A percentile compares a stretch with the other conserved stretches of the same genome.
phyloP scores from a whole-genome alignment of 2,888 invertebrate species.

The Chaetoderma sp. region DNA sequence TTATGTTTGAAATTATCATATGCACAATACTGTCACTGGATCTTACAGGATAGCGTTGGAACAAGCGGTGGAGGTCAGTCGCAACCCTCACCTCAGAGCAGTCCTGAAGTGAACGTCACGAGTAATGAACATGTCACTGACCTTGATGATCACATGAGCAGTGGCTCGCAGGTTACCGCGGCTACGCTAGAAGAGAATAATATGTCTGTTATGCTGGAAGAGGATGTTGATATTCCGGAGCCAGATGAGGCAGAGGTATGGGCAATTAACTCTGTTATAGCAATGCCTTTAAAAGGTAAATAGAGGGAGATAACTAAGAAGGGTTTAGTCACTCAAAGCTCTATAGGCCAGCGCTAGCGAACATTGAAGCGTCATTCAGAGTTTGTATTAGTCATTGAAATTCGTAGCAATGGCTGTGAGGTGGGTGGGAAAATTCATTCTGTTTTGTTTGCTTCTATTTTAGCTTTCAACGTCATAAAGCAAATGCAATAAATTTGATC shows the following conservation, averaged over 20 bases:
- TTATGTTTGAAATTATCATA: too few species aligned
- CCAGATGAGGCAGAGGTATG: slow-evolving; percentile 59
- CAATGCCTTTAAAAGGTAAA: not conserved
- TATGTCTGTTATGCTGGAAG: slow-evolving; percentile 42
- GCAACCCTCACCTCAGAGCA: slow-evolving; percentile 58
- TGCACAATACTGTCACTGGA: too few species aligned
- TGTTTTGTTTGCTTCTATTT: not conserved
- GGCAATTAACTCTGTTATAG: not conserved
- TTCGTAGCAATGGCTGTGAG: too few species aligned
- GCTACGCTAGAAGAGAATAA: slow-evolving; percentile 30
- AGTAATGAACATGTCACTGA: not conserved
- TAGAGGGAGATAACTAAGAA: too few species aligned
- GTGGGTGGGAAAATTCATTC: not conserved
- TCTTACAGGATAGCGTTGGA: slow-evolving; percentile 54
- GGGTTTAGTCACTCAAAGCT: too few species aligned
- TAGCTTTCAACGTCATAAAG: too few species aligned
- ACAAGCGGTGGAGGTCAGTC: slow-evolving; percentile 41
- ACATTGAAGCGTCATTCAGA: too few species aligned
- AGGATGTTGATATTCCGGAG: slow-evolving; percentile 60
- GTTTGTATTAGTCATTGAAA: too few species aligned
- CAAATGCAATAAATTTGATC: too few species aligned
- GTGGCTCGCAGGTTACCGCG: slow-evolving; percentile 21
- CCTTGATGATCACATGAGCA: slow-evolving; percentile 46
- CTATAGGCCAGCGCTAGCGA: too few species aligned
- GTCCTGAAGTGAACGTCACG: slow-evolving; percentile 62